Conservation (phyloP, 2,797 vertebrate genomes). For the Hemibagrus guttatus region DNA sequence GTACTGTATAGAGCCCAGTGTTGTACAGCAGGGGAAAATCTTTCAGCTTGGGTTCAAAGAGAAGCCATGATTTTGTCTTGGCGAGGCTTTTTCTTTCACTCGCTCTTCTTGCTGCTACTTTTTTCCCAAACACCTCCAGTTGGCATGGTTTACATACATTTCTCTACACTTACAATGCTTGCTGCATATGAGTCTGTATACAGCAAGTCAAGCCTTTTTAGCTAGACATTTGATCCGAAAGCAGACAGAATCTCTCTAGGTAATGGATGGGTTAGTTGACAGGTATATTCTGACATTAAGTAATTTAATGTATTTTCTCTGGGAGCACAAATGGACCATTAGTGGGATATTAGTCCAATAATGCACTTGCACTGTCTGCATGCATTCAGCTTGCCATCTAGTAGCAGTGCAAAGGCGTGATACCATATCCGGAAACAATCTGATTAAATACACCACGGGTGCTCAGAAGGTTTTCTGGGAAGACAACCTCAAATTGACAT, state of each 20-base stretch:
- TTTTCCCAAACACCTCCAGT: slow-evolving; percentile 13
- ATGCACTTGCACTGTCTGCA: not conserved
- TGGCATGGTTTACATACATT: slow-evolving; percentile 32
- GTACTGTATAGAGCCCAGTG: slow-evolving; percentile 32
- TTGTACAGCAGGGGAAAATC: slow-evolving; percentile 27
- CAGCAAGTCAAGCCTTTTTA: slow-evolving; percentile 40
- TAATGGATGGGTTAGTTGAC: slow-evolving; percentile 40
- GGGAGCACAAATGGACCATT: slow-evolving; percentile 33
- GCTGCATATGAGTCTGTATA: slow-evolving; percentile 16
- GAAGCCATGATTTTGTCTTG: slow-evolving; percentile 46
- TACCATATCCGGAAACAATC: not conserved
- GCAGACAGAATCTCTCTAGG: slow-evolving; percentile 26
- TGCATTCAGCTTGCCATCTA: slow-evolving; percentile 45
- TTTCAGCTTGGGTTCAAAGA: slow-evolving; percentile 43
- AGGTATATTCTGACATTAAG: slow-evolving; percentile 49
- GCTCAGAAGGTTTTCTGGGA: not conserved
- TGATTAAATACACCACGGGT: not conserved
- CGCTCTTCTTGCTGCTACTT: slow-evolving; percentile 11
- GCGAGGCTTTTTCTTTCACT: slow-evolving; percentile 59
- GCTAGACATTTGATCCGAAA: slow-evolving; percentile 42
- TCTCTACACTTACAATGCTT: slow-evolving; percentile 4
- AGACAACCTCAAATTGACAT: not conserved
- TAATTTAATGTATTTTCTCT: slow-evolving; percentile 44
- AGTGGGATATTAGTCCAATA: slow-evolving; percentile 26
- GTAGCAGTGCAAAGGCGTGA: slow-evolving; percentile 24